These are phyloP conservation scores for Drosophila eohydei DNA, from an alignment of 2,888 invertebrate genomes.

Conservation along the genomic window DNA sequence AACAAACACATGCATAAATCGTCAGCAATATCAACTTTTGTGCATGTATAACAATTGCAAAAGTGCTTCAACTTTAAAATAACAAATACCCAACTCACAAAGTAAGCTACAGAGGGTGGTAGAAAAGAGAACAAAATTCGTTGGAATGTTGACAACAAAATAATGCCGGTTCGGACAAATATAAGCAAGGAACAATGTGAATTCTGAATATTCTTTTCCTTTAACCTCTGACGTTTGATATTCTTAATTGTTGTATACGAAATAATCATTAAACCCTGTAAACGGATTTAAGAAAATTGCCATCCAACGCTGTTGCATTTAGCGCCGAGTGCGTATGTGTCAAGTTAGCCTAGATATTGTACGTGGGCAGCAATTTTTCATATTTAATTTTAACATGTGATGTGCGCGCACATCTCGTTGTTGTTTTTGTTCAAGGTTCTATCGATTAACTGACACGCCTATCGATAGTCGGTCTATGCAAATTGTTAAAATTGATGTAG, in stretches of 20 bases:
- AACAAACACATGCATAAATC: constrained; percentile 40
- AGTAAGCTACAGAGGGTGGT: constrained; percentile 47
- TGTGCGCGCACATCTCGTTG: constrained; percentile 40
- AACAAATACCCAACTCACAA: constrained; percentile 22
- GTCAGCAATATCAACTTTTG: constrained; percentile 39
- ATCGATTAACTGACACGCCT: constrained; percentile 36
- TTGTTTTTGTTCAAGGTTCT: constrained; percentile 19
- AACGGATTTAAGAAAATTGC: background rate
- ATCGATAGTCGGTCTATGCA: constrained; percentile 37
- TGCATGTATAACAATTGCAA: constrained; percentile 41
- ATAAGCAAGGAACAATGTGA: constrained; percentile 19
- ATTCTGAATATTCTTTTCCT: constrained; percentile 11
- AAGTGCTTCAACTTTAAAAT: constrained; percentile 42
- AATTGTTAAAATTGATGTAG: constrained; percentile 18
- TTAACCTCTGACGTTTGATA: constrained; percentile 31
- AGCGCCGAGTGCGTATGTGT: constrained; percentile 31
- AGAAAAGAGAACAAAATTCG: constrained; percentile 55
- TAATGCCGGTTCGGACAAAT: constrained; percentile 47
- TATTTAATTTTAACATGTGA: constrained; percentile 68
- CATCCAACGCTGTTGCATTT: constrained; percentile 57
- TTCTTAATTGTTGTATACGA: background rate
- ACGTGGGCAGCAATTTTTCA: constrained; percentile 41
- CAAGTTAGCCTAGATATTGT: constrained; percentile 59
- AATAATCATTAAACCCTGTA: background rate
- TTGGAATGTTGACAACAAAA: constrained; percentile 62